Conservation (phyloP, 2,797 vertebrate genomes). For the Gymnoscopelus braueri region DNA sequence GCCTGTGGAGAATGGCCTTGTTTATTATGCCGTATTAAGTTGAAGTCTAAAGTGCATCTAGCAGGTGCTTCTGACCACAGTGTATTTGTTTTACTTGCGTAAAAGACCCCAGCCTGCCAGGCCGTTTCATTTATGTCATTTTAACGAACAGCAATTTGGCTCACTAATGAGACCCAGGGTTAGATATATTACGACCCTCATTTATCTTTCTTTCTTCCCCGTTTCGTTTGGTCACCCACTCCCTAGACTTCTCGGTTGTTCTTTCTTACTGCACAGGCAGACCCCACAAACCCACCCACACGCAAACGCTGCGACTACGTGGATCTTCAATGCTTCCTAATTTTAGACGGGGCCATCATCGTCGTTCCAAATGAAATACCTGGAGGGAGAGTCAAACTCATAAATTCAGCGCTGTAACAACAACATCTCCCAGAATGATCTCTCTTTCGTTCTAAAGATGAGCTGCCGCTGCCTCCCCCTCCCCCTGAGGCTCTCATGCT, state of each 20-base stretch:
- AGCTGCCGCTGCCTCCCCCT: conserved; percentile 25
- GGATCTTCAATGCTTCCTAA: conserved; percentile 49
- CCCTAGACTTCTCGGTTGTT: conserved; percentile 17
- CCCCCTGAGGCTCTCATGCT: neutral
- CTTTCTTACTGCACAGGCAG: conserved; percentile 10
- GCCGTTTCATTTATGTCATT: conserved; percentile 60
- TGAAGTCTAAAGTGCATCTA: conserved; percentile 60
- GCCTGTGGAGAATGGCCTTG: conserved; percentile 57
- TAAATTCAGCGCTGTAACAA: conserved; percentile 62
- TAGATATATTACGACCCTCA: conserved; percentile 57
- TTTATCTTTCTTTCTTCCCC: conserved; percentile 48
- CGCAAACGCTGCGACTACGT: conserved; percentile 18
- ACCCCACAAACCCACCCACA: conserved; percentile 12
- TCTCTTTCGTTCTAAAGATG: conserved; percentile 54
- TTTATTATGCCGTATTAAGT: conserved; percentile 78
- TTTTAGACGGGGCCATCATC: conserved; percentile 44
- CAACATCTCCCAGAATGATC: conserved; percentile 57
- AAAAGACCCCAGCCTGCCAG: conserved; percentile 60
- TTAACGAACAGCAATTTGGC: conserved; percentile 72
- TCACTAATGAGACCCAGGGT: conserved; percentile 71
- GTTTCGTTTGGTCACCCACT: conserved; percentile 23
- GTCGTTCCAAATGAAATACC: conserved; percentile 65
- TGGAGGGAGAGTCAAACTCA: conserved; percentile 39
- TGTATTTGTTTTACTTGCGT: conserved; percentile 74
- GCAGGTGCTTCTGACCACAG: conserved; percentile 74